These are phyloP conservation scores for Cyaniris semiargus DNA, from an alignment of 2,888 invertebrate genomes.

Conservation along the genomic window DNA sequence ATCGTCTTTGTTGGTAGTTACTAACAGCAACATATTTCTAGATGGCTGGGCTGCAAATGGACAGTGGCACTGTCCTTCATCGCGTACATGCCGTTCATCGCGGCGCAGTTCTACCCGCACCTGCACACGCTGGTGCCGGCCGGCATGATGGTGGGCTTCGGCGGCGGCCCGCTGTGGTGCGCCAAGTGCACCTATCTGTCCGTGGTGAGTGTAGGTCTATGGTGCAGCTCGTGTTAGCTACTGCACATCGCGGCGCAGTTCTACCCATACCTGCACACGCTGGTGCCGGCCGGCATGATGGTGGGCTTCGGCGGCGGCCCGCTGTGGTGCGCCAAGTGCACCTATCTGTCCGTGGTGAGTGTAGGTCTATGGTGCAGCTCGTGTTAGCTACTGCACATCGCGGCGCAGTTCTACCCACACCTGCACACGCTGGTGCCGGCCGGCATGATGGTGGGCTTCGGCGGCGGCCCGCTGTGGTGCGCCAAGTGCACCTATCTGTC, in stretches of 20 bases:
- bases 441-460: conserved; percentile 90
- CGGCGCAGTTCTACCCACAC: conserved; percentile 92
- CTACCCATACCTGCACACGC: conserved; percentile 90
- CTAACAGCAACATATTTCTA: conserved; percentile 52
- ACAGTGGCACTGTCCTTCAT: conserved; percentile 91
- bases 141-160: conserved; percentile 90
- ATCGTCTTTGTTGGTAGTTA: neutral
- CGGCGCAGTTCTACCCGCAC: conserved; percentile 93
- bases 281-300: conserved; percentile 90
- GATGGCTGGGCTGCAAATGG: conserved; percentile 95
- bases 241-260: conserved; percentile 89
- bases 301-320: conserved; percentile 95
- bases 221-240: too few relatives aligned
- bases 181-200: conserved; percentile 97
- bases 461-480: conserved; percentile 96
- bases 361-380: neutral
- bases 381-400: conserved; percentile 71
- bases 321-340: conserved; percentile 97
- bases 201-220: conserved; percentile 77
- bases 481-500: conserved; percentile 97
- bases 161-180: conserved; percentile 96
- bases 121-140: conserved; percentile 92
- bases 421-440: conserved; percentile 92
- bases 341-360: conserved; percentile 91
- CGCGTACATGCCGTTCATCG: conserved; percentile 95